Base-by-base conservation (phyloP, 2,888 invertebrate species). In the Podabrus alpinus region DNA sequence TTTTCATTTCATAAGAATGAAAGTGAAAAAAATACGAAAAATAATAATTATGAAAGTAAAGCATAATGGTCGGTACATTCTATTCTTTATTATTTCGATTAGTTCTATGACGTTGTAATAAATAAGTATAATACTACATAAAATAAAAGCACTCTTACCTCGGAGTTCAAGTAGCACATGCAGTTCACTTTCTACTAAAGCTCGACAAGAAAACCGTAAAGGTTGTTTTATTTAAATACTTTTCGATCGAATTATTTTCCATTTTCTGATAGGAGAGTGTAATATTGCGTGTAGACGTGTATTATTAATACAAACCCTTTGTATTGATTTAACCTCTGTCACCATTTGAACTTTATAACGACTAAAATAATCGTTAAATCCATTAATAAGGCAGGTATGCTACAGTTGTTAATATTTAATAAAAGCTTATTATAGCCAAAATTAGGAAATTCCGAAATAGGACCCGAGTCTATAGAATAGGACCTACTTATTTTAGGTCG, bases 321-420 rank as follows among this genome's bases (percentile, higher is more conserved):
- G 19, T 64, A 64, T 64, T 64, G 62, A 64, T 64, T 64, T 64
- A 64, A 64, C 62, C 62, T 64, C 21, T 64, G 62, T 19, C 21
- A 19, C 21, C 19, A 17, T 64, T 19, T 64, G 62, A 64, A 16
- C 62, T 64, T 17, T 62, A 62, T 62, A 19, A 21, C 62, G n/a
- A 21, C 13, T 9, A 64, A 64, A 64, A 19, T 64, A 21, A 64
- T 64, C 16, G 62, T 64, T 64, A 15, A 19, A 64, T 19, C 15
- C 9, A 64, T 17, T 45, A 45, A 45, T 45, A 45, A 7, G 5
- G n/a, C n/a, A n/a, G n/a, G n/a, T 45, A n/a, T n/a, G 45, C 45
- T 7, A 21, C 7, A 45, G 7, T 45, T 25, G 11, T 11, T 24
- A 24, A 24, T 25, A 11, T 11, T 25, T 25, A 10, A 25, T 11